These are phyloP conservation scores for Myiopsitta monachus DNA, from an alignment of 2,113 vertebrate species.

Conservation along the genomic window DNA sequence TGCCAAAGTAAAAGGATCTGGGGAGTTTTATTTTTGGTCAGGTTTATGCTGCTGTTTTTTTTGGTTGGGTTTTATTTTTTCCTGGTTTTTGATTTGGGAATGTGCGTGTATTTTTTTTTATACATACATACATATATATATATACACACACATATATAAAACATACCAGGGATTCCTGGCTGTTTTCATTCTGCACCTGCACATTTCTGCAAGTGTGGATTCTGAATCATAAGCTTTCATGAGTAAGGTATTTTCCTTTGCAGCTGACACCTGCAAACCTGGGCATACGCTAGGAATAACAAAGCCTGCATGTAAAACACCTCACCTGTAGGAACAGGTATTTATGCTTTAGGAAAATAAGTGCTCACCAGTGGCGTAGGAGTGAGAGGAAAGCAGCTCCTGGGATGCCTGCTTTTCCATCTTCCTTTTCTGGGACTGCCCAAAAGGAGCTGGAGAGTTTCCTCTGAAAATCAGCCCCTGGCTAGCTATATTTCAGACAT, in stretches of 20 bases:
- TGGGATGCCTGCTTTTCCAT: not conserved
- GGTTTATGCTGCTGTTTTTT: not conserved
- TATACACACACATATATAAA: not conserved
- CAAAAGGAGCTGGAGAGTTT: not conserved
- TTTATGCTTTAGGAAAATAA: not conserved
- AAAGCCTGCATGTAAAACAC: not conserved
- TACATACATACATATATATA: not conserved
- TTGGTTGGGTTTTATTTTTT: not conserved
- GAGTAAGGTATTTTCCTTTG: not conserved
- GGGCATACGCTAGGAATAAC: not conserved
- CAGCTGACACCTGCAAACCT: not conserved
- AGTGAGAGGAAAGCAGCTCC: not conserved
- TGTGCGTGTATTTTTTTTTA: not conserved
- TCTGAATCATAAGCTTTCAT: not conserved
- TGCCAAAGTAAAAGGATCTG: not conserved
- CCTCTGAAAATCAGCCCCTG: not conserved
- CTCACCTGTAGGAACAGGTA: not conserved
- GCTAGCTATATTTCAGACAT: not conserved
- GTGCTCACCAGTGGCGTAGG: not conserved
- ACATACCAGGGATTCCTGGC: not conserved
- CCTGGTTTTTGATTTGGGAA: not conserved
- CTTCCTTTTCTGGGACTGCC: not conserved
- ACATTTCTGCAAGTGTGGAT: not conserved
- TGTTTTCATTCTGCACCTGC: not conserved
- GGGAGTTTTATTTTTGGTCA: conserved; percentile 10